Percentiles rank a stretch among this genome's conserved stretches.
Conservation (phyloP, 2,113 vertebrate genomes). For the Microcebus murinus region DNA sequence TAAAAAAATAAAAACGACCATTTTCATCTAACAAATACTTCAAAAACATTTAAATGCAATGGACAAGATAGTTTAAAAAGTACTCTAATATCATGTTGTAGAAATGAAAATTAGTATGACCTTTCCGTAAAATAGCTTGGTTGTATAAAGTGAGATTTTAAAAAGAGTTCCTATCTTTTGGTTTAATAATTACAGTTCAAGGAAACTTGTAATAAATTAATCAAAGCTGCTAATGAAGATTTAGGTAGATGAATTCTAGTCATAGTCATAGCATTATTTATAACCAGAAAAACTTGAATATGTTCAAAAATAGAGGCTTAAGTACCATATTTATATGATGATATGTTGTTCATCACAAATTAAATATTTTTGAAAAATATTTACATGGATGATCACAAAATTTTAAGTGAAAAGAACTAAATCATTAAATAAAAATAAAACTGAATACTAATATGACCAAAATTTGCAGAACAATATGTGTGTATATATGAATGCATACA, state of each 20-base stretch:
- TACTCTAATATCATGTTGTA: background rate
- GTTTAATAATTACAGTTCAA: background rate
- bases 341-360: background rate
- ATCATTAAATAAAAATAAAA: constrained; percentile 40
- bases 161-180: background rate
- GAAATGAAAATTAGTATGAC: background rate
- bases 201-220: constrained; percentile 4
- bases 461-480: background rate
- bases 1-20: background rate
- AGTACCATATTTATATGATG: background rate
- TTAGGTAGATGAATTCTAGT: background rate
- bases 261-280: background rate
- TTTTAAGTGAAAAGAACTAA: constrained; percentile 24
- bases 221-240: background rate
- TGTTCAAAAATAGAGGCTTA: background rate
- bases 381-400: constrained; percentile 4
- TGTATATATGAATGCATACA: background rate
- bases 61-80: background rate
- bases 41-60: background rate
- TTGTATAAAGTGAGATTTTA: background rate
- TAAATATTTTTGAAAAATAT: background rate
- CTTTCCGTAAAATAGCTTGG: background rate
- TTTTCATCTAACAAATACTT: background rate
- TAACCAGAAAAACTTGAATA: background rate
- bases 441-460: background rate